Conservation (phyloP, 2,888 invertebrate species). For the Zonitis immaculata region DNA sequence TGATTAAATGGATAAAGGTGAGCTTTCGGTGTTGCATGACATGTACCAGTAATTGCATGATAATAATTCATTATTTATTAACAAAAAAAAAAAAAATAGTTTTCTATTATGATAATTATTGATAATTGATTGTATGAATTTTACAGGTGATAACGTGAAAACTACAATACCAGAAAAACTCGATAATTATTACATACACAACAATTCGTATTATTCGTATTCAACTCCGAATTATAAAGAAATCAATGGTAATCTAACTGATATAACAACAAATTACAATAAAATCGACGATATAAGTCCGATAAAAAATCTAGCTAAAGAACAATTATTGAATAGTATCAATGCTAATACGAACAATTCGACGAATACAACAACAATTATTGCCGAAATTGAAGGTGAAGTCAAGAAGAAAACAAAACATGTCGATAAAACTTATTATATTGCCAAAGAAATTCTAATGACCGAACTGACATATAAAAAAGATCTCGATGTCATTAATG, state of each 20-base stretch:
- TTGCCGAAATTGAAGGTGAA: conserved; percentile 47
- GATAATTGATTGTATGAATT: background rate
- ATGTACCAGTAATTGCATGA: background rate
- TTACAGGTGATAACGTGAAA: conserved; percentile 32
- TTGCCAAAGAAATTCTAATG: conserved; percentile 91
- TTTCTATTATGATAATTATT: background rate
- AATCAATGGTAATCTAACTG: conserved; percentile 44
- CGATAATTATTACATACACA: conserved; percentile 32
- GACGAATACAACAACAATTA: conserved; percentile 43
- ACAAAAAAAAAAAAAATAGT: too few species aligned
- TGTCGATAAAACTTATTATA: conserved; percentile 69
- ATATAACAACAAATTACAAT: conserved; percentile 42
- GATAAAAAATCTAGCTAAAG: conserved; percentile 38
- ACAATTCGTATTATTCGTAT: conserved; percentile 46
- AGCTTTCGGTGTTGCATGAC: conserved; percentile 24
- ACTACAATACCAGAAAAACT: conserved; percentile 23
- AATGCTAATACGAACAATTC: conserved; percentile 42
- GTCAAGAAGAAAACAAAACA: conserved; percentile 43
- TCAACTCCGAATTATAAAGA: conserved; percentile 49
- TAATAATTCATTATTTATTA: background rate
- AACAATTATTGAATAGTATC: conserved; percentile 45
- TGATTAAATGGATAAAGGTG: conserved; percentile 18
- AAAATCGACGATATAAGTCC: conserved; percentile 34
- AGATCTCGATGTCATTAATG: conserved; percentile 86
- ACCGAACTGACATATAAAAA: conserved; percentile 94